phyloP scores from a whole-genome alignment of 2,113 vertebrate species.

The Neotoma lepida region DNA sequence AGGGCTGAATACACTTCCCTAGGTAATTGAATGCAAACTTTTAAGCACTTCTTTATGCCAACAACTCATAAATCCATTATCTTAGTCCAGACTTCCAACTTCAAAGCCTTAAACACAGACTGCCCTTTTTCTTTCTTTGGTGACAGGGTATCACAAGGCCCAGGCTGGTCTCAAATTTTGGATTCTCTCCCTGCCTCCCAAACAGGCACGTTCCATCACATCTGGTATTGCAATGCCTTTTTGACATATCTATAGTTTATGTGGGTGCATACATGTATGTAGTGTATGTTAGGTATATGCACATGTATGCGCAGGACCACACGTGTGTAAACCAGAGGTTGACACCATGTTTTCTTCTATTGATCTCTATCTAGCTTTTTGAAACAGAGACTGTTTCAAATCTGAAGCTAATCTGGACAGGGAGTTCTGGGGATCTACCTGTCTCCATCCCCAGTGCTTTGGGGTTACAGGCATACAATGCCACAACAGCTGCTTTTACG shows the following conservation, averaged over 20 bases:
- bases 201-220: background rate
- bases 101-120: background rate
- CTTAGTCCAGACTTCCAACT: background rate
- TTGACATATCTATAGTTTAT: background rate
- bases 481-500: background rate
- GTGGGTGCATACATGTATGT: background rate
- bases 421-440: background rate
- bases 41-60: background rate
- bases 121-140: background rate
- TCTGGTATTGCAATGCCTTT: background rate
- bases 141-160: background rate
- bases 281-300: background rate
- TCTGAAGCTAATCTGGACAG: background rate
- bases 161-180: background rate
- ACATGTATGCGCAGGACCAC: background rate
- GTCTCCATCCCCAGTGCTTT: background rate
- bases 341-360: background rate
- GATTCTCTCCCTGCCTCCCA: background rate
- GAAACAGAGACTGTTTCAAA: background rate
- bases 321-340: background rate
- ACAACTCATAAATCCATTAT: background rate
- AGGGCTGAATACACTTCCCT: background rate
- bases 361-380: background rate
- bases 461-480: background rate
- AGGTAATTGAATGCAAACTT: constrained; percentile 8